phyloP scores from a whole-genome alignment of 2,888 invertebrate genomes.

The Cecidostiba fungosa region DNA sequence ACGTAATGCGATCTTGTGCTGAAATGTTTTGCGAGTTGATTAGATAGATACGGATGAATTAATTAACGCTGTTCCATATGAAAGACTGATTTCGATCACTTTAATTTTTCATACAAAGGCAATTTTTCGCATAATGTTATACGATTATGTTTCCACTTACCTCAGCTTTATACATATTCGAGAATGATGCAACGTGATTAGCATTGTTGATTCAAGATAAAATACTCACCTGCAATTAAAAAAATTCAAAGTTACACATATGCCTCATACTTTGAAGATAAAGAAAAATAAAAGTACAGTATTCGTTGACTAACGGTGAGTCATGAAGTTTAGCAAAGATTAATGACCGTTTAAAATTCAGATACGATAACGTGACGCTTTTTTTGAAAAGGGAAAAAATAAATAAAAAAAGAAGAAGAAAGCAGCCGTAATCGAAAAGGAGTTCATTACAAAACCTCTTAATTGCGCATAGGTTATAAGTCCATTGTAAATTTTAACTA shows the following conservation, averaged over 20 bases:
- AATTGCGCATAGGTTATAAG: slow-evolving; percentile 44
- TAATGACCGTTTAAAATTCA: background rate
- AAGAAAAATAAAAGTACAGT: background rate
- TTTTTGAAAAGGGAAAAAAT: background rate
- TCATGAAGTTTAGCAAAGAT: slow-evolving; percentile 3
- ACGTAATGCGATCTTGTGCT: background rate
- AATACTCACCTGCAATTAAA: no score
- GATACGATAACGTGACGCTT: background rate
- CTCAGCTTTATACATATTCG: no score
- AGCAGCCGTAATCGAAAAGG: slow-evolving; percentile 1
- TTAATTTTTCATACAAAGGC: no score
- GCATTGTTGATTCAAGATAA: no score
- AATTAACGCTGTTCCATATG: background rate
- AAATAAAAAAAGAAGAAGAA: background rate
- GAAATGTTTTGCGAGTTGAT: background rate
- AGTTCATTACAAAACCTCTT: slow-evolving; percentile 25
- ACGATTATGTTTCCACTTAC: no score
- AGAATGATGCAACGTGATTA: no score
- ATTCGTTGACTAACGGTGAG: background rate
- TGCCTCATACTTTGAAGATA: background rate
- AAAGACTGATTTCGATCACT: background rate
- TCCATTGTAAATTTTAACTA: slow-evolving; percentile 57
- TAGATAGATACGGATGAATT: background rate
- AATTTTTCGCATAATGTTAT: background rate
- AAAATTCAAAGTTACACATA: background rate